phyloP scores from a whole-genome alignment of 2,888 invertebrate species.

The Melanostoma scalare region DNA sequence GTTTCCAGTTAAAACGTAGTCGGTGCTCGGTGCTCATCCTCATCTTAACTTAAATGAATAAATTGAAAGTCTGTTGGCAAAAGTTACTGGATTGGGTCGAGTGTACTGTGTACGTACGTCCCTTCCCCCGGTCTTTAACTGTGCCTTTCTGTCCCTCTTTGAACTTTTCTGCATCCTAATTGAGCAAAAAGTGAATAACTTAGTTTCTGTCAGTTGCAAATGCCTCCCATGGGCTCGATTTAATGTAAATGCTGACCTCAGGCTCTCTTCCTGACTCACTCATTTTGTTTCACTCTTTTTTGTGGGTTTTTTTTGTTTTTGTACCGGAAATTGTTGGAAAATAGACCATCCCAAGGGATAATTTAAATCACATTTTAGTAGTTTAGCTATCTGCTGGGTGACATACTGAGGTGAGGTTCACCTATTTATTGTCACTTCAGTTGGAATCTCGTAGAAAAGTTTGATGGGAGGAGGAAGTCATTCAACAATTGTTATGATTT shows the following conservation, averaged over 20 bases:
- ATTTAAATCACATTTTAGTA: slow-evolving; percentile 64
- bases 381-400: slow-evolving; percentile 58
- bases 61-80: slow-evolving; percentile 53
- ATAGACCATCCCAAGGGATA: slow-evolving; percentile 58
- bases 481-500: too few species aligned
- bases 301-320: not conserved
- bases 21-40: slow-evolving; percentile 12
- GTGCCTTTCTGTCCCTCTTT: not conserved
- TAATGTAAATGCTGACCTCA: slow-evolving; percentile 62
- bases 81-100: slow-evolving; percentile 21
- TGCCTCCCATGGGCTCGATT: slow-evolving; percentile 64
- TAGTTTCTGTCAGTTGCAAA: slow-evolving; percentile 65
- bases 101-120: slow-evolving; percentile 9
- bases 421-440: slow-evolving; percentile 39
- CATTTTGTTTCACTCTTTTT: slow-evolving; percentile 4
- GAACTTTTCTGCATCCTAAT: slow-evolving; percentile 66
- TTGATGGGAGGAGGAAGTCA: too few species aligned
- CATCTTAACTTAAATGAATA: slow-evolving; percentile 62
- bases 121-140: not conserved
- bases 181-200: slow-evolving; percentile 69
- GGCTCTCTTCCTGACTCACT: too few species aligned
- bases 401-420: slow-evolving; percentile 32
- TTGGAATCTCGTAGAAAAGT: slow-evolving; percentile 24
- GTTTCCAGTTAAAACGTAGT: slow-evolving; percentile 14
- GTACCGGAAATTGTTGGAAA: slow-evolving; percentile 57